These are phyloP conservation scores for Cairina moschata DNA, from an alignment of 2,113 vertebrate genomes.

Conservation along the genomic window DNA sequence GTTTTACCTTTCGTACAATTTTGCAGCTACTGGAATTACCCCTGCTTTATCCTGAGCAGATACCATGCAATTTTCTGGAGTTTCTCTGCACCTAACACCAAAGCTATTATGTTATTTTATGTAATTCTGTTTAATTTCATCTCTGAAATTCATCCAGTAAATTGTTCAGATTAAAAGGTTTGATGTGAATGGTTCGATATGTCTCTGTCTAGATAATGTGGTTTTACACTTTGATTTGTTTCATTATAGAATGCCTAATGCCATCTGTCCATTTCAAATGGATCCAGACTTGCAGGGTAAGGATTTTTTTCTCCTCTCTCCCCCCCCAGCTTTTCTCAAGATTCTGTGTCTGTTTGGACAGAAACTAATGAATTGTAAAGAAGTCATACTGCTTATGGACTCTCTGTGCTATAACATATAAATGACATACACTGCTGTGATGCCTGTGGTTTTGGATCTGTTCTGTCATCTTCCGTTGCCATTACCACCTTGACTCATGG, in stretches of 20 bases:
- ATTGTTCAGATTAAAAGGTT: conserved; percentile 22
- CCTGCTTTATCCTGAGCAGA: background rate
- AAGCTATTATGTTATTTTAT: background rate
- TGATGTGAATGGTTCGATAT: background rate
- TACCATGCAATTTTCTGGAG: background rate
- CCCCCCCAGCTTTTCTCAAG: background rate
- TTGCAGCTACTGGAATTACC: background rate
- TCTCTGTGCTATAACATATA: background rate
- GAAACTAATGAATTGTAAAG: background rate
- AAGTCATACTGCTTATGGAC: background rate
- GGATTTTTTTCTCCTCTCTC: background rate
- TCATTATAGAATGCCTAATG: background rate
- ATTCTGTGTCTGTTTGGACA: background rate
- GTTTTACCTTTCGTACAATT: background rate
- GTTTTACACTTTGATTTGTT: conserved; percentile 39
- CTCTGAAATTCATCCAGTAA: background rate
- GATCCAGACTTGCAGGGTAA: conserved; percentile 69
- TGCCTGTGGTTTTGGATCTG: background rate
- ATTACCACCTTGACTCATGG: background rate
- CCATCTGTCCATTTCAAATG: conserved; percentile 57
- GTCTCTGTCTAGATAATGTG: background rate
- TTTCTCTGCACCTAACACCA: background rate
- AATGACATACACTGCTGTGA: background rate
- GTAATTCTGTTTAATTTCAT: background rate
- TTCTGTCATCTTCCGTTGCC: background rate